phyloP scores from a whole-genome alignment of 2,797 vertebrate species.

The Yasuhikotakia modesta region DNA sequence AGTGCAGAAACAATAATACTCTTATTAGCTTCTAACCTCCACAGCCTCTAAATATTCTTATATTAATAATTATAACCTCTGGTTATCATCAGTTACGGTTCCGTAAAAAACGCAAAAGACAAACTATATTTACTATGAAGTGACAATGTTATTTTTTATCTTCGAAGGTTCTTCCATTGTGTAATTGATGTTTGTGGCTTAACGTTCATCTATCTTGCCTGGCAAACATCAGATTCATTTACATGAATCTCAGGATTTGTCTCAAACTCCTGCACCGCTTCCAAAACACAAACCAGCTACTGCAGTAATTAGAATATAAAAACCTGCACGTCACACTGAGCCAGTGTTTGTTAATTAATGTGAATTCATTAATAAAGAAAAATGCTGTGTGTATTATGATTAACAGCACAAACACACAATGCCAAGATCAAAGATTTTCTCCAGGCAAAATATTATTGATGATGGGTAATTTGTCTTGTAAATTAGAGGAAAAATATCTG shows the following conservation, averaged over 20 bases:
- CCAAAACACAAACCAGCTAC: background rate
- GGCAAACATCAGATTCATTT: conserved; percentile 21
- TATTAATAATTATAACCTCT: background rate
- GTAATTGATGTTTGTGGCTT: background rate
- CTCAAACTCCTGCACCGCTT: background rate
- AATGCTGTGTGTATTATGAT: conserved; percentile 23
- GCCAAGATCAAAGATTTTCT: conserved; percentile 38
- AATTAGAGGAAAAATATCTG: conserved; percentile 50
- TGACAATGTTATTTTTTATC: background rate
- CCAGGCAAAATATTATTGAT: conserved; percentile 51
- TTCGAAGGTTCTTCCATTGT: background rate
- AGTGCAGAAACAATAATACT: background rate
- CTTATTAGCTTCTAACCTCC: background rate
- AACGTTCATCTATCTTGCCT: background rate
- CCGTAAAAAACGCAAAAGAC: background rate
- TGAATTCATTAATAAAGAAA: conserved; percentile 29
- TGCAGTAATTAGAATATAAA: background rate
- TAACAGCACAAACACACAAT: conserved; percentile 33
- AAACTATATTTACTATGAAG: background rate
- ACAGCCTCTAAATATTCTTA: background rate
- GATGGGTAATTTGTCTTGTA: conserved; percentile 54
- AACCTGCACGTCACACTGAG: background rate
- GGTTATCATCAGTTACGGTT: background rate
- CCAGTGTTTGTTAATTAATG: conserved; percentile 17
- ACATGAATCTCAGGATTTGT: conserved; percentile 17